Conservation (phyloP, 2,113 vertebrate species). For the Helogale parvula region DNA sequence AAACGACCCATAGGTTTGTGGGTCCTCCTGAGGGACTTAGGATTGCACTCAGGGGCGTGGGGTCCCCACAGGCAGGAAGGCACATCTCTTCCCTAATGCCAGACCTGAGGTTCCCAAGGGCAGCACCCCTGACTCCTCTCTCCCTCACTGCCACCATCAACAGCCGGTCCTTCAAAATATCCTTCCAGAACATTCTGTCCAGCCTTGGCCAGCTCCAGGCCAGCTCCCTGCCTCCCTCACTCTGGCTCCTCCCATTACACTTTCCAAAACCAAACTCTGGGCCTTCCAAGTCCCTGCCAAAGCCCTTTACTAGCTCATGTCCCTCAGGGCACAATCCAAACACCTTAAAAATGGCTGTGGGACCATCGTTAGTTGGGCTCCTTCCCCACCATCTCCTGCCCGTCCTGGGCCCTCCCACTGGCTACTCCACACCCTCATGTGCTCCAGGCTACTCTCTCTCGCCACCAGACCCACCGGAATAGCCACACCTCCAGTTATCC, state of each 20-base stretch:
- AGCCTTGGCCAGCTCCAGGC: background rate
- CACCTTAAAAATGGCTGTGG: background rate
- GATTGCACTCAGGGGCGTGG: background rate
- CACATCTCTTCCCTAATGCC: background rate
- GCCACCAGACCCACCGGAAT: background rate
- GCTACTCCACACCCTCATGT: background rate
- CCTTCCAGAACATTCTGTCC: background rate
- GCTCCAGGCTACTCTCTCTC: background rate
- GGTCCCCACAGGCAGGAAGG: background rate
- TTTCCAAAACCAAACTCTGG: background rate
- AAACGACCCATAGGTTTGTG: rapidly evolving
- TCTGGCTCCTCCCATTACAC: background rate
- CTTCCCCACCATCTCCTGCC: background rate
- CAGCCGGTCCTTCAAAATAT: background rate
- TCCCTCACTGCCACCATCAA: background rate
- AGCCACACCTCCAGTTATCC: background rate
- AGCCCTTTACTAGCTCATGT: background rate
- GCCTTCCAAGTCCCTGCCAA: background rate
- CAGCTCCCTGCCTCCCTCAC: background rate
- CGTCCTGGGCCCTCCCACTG: background rate
- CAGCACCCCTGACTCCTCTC: background rate
- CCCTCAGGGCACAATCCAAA: background rate
- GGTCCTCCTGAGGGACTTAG: background rate
- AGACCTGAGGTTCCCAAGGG: background rate
- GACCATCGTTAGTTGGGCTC: background rate